Percentiles rank a stretch among this genome's conserved stretches.
These are phyloP conservation scores for Papilio aristodemus DNA, from an alignment of 1,140 invertebrate species.

Conservation along the genomic window DNA sequence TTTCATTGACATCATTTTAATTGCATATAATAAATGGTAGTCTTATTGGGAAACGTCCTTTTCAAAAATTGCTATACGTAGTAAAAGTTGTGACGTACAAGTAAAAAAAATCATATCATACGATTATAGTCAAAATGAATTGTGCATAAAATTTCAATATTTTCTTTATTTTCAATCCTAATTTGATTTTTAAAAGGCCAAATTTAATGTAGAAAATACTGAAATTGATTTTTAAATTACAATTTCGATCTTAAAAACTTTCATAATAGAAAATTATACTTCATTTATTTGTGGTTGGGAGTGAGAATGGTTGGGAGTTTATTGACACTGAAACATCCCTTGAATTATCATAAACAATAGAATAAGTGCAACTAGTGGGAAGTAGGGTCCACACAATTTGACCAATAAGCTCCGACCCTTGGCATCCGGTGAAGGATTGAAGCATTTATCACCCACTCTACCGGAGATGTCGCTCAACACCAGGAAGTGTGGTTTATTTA, in stretches of 20 bases:
- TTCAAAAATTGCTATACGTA: too few species aligned
- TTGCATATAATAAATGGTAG: neutral
- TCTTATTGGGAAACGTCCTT: neutral
- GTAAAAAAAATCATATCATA: neutral
- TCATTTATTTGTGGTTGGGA: too few species aligned
- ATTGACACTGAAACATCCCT: neutral
- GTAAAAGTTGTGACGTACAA: neutral
- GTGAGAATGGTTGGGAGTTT: neutral
- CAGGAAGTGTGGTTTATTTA: constrained; percentile 34
- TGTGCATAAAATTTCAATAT: too few species aligned
- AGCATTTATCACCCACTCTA: constrained; percentile 57
- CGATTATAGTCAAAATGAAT: too few species aligned
- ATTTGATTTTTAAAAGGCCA: too few species aligned
- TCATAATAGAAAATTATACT: neutral
- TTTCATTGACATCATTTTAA: constrained; percentile 4
- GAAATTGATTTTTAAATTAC: too few species aligned
- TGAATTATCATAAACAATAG: constrained; percentile 1
- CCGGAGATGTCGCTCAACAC: constrained; percentile 37
- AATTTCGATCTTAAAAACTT: too few species aligned
- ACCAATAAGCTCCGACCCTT: constrained; percentile 42
- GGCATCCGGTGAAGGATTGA: constrained; percentile 58
- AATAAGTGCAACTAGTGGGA: neutral
- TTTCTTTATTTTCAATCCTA: too few species aligned
- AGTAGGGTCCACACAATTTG: constrained; percentile 44
- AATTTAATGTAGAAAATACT: too few species aligned